Evolutionary conservation across 2,797 vertebrate species (phyloP), one percentile per base, ranked within the genome.

Genomic region (Esox masquinongy): DNA sequence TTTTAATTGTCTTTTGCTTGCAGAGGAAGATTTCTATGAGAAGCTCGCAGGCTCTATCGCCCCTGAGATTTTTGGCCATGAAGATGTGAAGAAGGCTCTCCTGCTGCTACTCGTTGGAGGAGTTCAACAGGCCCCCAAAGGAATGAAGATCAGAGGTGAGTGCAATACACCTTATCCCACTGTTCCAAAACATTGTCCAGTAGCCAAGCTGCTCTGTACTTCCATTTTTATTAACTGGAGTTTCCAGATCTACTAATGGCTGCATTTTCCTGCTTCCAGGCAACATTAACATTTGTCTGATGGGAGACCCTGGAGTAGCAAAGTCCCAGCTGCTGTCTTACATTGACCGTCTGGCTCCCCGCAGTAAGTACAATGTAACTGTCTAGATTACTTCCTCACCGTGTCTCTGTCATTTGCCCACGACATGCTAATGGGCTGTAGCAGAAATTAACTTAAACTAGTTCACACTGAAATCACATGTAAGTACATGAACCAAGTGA

Each of bases 261-360:
- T 67, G 71, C 31, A 0, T 69, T 74, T 0, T 74, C 73, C 19
- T 82, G 24, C 76, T 16, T 83, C 8, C 61, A 98, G 97, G 97
- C n/a, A 97, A 92, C 85, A 97, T 98, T 77, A 98, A 98, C 84
- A 95, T 98, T 82, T 98, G 97, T 86, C 90, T 98, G 77, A 98
- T 98, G 97, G 97, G 97, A 36, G 97, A 98, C 75, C 97, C 97
- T 0, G 97, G 97, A 24, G 96, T 98, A 4, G 97, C 97, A 53
- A 98, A 98, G 84, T 98, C 97, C 15, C 97, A 98, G 91, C 94
- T 98, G 67, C 90, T 98, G n/a, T 97, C 94, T n/a, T 98, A 98
- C 84, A 98, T 98, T 0, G 96, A 98, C 80, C 95, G 96, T 0
- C 91, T 98, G 83, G 96, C 97, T 0, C 96, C 96, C 16, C 94